Base-by-base conservation (phyloP, 2,797 vertebrate species). In the Sylvilagus floridanus region DNA sequence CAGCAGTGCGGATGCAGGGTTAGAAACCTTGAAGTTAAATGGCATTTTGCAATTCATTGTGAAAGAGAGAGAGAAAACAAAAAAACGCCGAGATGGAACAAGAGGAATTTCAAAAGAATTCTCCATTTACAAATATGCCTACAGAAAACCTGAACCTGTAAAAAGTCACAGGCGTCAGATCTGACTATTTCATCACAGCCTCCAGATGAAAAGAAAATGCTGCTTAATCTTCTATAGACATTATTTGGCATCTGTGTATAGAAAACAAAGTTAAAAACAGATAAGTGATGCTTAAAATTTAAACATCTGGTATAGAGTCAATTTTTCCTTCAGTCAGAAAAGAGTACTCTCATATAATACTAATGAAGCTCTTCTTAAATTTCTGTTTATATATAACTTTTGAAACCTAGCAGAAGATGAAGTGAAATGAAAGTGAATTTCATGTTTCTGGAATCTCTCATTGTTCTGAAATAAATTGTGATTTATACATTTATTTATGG, bases 41-140 rank as follows among this genome's bases (percentile, higher is more conserved):
- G 73, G 65, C 83, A 94, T 94, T 96, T 96, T 97, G 88, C 86
- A 94, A 96, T 94, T 94, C 93, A 84, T 54, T 94, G 88, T 92
- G 68, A 71, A 90, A 97, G 72, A 86, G 69, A 94, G 78, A 95
- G 90, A 54, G 63, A 92, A 91, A 82, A 30, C 22, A 54, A 77
- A 83, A 90, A 75, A 35, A 50, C 88, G 92, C 90, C 91, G 94
- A 92, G 77, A 91, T 87, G 26, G 93, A 96, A 84, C 79, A 81
- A 50, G 93, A 95, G 42, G 22, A 96, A 79, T 96, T 91, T 97
- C 72, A 93, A 94, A 90, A 73, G 66, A 93, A 87, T 93, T 94
- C 57, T 88, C 87, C 65, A 60, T 88, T 96, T 97, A 93, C 89
- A 97, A 97, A 47, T 81, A 42, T 95, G 26, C 63, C 96, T 90